Percentiles rank a stretch among this genome's conserved stretches.
Evolutionary conservation across 2,888 invertebrate species (phyloP).

Genomic region (Polymixis flavicincta): DNA sequence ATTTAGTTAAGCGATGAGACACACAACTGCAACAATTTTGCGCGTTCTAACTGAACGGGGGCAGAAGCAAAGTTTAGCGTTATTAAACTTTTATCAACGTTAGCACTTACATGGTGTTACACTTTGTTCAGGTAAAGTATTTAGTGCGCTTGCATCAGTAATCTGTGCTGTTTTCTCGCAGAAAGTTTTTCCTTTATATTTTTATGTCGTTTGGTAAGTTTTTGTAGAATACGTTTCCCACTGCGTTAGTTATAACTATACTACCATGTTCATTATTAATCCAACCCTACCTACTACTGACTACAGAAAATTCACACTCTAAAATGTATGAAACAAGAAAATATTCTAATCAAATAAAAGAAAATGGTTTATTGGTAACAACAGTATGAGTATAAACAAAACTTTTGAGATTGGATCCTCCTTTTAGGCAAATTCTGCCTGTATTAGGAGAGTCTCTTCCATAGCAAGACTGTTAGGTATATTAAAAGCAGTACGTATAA

Average conservation of each 20-base stretch:
- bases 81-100: constrained; percentile 71
- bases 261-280: no score
- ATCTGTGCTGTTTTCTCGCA: constrained; percentile 60
- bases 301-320: no score
- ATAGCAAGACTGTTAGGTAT: no score
- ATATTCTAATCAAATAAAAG: no score
- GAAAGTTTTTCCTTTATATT: constrained; percentile 22
- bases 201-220: constrained; percentile 25
- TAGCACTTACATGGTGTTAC: constrained; percentile 56
- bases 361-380: no score
- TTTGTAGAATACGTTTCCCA: background rate
- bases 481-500: no score
- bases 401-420: no score
- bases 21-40: constrained; percentile 76
- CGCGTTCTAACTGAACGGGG: constrained; percentile 64
- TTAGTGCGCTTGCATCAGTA: constrained; percentile 69
- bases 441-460: no score
- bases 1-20: constrained; percentile 76
- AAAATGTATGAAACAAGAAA: no score
- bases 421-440: no score
- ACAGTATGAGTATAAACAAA: no score
- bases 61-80: constrained; percentile 68
- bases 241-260: background rate
- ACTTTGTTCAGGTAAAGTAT: constrained; percentile 67
- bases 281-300: background rate